phyloP scores from a whole-genome alignment of 2,113 vertebrate species.

The Ivindomyrus marchei region DNA sequence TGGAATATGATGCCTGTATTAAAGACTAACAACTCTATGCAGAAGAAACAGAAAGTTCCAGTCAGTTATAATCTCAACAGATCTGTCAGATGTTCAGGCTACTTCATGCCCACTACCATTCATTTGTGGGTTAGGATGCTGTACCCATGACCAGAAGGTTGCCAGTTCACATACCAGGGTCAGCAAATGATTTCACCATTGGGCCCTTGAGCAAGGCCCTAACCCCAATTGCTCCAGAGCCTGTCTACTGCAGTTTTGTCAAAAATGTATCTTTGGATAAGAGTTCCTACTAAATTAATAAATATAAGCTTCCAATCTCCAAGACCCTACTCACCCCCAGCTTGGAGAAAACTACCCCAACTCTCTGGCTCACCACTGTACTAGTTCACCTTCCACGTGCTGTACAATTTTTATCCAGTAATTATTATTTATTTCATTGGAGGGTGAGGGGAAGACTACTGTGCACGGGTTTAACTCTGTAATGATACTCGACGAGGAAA shows the following conservation, averaged over 20 bases:
- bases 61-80: neutral
- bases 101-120: neutral
- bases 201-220: neutral
- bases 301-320: neutral
- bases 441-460: neutral
- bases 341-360: neutral
- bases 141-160: neutral
- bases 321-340: neutral
- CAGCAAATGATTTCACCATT: neutral
- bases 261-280: neutral
- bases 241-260: neutral
- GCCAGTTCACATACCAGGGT: neutral
- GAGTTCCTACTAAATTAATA: neutral
- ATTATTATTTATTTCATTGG: neutral
- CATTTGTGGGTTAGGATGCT: neutral
- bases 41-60: neutral
- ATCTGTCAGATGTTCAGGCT: neutral
- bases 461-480: neutral
- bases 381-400: neutral
- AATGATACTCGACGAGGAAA: neutral
- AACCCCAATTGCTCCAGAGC: neutral
- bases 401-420: neutral
- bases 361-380: neutral
- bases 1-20: neutral
- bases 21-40: neutral